Conservation (phyloP, 2,113 vertebrate genomes). For the Scalopus aquaticus region DNA sequence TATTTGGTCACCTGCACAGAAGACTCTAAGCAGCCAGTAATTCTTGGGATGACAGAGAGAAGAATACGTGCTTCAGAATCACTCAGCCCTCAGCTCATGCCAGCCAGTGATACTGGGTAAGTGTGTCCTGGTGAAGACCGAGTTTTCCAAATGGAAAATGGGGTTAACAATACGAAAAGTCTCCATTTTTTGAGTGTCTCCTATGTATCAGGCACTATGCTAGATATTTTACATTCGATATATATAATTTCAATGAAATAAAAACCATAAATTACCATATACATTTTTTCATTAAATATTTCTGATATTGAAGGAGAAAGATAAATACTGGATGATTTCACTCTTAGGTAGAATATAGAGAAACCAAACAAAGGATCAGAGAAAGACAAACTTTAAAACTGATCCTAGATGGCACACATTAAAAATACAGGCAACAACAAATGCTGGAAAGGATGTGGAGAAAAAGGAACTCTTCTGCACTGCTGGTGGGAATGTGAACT, state of each 20-base stretch:
- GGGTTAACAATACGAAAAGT: background rate
- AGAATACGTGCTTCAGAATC: background rate
- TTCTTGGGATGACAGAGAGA: background rate
- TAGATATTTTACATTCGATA: background rate
- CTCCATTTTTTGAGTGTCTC: background rate
- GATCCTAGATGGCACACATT: no score
- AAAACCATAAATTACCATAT: conserved; percentile 2
- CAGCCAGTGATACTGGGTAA: background rate
- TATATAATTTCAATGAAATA: background rate
- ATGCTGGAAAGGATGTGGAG: no score
- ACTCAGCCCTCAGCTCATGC: background rate
- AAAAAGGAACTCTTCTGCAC: no score
- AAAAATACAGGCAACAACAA: no score
- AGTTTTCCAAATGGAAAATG: background rate
- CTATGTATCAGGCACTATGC: background rate
- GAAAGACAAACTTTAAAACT: no score
- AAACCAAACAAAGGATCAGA: no score
- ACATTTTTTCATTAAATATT: background rate
- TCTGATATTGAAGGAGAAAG: no score
- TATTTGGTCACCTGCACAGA: background rate
- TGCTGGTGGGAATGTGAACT: no score
- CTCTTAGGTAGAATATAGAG: no score
- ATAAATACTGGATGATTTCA: no score
- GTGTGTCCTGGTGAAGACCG: background rate
- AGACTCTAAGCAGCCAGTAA: background rate